phyloP scores from a whole-genome alignment of 2,797 vertebrate species.

The Mus caroli region DNA sequence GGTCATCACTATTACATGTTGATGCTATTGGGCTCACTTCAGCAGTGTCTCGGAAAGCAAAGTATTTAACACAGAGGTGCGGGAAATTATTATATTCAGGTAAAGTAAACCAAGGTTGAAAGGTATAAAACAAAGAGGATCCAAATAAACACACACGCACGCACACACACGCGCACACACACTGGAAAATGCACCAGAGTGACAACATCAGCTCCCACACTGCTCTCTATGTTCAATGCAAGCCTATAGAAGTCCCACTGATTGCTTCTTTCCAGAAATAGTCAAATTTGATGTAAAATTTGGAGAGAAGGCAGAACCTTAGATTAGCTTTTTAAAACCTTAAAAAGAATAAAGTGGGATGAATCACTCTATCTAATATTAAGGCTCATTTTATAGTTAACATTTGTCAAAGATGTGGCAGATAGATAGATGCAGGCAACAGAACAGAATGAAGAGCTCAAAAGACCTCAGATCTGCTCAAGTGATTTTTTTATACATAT shows the following conservation, averaged over 20 bases:
- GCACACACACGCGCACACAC: neutral
- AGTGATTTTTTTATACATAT: neutral
- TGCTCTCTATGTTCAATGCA: neutral
- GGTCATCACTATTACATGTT: too few relatives aligned
- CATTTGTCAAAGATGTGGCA: neutral
- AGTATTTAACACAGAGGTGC: neutral
- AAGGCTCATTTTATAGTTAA: neutral
- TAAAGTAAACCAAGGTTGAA: neutral
- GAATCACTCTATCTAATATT: neutral
- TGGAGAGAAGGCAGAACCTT: conserved; percentile 11
- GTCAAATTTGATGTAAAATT: neutral
- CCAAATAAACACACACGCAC: neutral
- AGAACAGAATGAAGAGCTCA: neutral
- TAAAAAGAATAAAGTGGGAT: conserved; percentile 8
- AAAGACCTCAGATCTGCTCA: neutral
- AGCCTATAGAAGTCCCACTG: neutral
- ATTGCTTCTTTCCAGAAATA: neutral
- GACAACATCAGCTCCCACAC: neutral
- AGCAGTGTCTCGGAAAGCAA: neutral
- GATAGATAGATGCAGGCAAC: neutral
- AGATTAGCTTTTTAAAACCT: neutral
- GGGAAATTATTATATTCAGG: neutral
- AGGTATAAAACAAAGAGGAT: neutral
- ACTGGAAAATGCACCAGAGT: neutral
- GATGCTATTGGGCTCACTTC: too few relatives aligned